These are phyloP conservation scores for Drosophila birchii DNA, from an alignment of 2,888 invertebrate genomes.

Conservation along the genomic window DNA sequence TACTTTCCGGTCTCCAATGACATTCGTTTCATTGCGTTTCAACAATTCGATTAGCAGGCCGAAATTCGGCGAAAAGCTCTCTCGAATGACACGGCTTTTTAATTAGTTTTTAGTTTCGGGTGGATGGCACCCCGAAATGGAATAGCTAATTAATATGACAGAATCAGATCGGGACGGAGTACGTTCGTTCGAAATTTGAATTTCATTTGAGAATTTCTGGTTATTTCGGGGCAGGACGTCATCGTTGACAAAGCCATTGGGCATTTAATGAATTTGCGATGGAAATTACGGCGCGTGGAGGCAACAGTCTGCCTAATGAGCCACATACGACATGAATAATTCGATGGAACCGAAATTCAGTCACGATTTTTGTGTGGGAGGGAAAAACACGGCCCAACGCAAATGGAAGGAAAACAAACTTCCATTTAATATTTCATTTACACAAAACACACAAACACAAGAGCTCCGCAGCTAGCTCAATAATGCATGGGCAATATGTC, in stretches of 20 bases:
- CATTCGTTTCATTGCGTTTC: conserved; percentile 63
- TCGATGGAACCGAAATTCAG: conserved; percentile 4
- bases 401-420: conserved; percentile 10
- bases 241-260: conserved; percentile 4
- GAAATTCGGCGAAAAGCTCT: conserved; percentile 22
- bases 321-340: conserved; percentile 34
- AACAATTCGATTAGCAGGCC: conserved; percentile 67
- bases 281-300: background rate
- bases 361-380: conserved; percentile 3
- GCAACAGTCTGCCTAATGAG: conserved; percentile 23
- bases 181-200: conserved; percentile 29
- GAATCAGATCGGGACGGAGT: conserved; percentile 50
- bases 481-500: conserved; percentile 29
- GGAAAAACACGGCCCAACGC: background rate
- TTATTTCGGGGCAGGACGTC: conserved; percentile 3
- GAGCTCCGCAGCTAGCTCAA: conserved; percentile 33
- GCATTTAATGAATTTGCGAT: conserved; percentile 26
- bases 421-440: conserved; percentile 25
- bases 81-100: conserved; percentile 68
- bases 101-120: conserved; percentile 71
- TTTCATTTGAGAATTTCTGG: conserved; percentile 37
- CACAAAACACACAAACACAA: conserved; percentile 5
- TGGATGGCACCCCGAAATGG: conserved; percentile 31
- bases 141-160: conserved; percentile 76
- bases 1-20: conserved; percentile 51